These are phyloP conservation scores for Gastrophryne carolinensis DNA, from an alignment of 2,797 vertebrate species.

Conservation along the genomic window DNA sequence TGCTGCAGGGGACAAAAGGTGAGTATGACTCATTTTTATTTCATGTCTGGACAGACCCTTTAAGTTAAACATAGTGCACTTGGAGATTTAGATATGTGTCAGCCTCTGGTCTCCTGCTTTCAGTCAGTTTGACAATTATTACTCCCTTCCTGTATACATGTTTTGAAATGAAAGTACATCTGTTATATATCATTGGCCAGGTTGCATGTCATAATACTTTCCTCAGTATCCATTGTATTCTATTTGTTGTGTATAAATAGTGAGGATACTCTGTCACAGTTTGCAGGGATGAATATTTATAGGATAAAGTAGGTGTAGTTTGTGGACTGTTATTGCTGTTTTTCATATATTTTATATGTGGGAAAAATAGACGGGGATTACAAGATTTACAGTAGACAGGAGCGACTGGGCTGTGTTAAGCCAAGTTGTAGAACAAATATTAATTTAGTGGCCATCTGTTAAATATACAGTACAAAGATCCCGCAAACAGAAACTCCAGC, in stretches of 20 bases:
- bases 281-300: not conserved
- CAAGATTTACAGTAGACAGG: not conserved
- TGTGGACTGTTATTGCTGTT: too few species aligned
- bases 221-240: not conserved
- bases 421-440: constrained; percentile 1
- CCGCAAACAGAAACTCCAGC: not conserved
- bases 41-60: too few species aligned
- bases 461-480: not conserved
- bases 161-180: constrained; percentile 21
- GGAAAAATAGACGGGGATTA: not conserved
- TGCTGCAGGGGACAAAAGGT: too few species aligned
- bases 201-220: constrained; percentile 4
- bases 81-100: constrained; percentile 10
- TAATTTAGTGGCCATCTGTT: not conserved
- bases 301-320: too few species aligned
- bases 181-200: constrained; percentile 32
- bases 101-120: constrained; percentile 22
- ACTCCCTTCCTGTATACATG: constrained; percentile 28
- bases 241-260: not conserved
- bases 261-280: not conserved
- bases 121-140: constrained; percentile 38
- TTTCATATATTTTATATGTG: too few species aligned
- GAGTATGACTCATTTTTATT: too few species aligned
- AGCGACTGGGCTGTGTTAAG: not conserved
- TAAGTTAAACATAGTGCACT: too few species aligned